Evolutionary conservation across 2,888 invertebrate species (phyloP).

Genomic region (Thymelicus lineola): DNA sequence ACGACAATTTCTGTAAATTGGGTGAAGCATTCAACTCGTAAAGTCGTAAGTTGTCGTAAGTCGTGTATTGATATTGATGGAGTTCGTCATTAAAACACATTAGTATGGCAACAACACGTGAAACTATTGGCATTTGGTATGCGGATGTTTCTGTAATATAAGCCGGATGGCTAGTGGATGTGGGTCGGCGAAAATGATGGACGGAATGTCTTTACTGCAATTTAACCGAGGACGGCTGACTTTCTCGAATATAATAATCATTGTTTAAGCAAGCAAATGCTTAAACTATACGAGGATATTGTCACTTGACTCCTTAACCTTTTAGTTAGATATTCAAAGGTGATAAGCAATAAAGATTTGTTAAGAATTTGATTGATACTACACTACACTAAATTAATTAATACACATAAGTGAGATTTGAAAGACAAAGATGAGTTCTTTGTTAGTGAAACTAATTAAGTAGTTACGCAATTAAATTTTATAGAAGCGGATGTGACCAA

Average conservation of each 20-base stretch:
- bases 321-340: too few species aligned
- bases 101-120: slow-evolving; percentile 25
- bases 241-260: slow-evolving; percentile 27
- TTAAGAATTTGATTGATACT: too few species aligned
- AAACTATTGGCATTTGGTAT: slow-evolving; percentile 42
- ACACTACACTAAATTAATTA: too few species aligned
- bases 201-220: slow-evolving; percentile 51
- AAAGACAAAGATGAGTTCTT: too few species aligned
- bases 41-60: slow-evolving; percentile 2
- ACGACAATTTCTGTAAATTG: neutral
- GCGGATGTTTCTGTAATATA: slow-evolving; percentile 52
- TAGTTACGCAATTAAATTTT: too few species aligned
- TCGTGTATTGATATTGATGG: neutral
- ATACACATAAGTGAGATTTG: too few species aligned
- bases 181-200: slow-evolving; percentile 46
- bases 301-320: too few species aligned
- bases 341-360: too few species aligned
- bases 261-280: neutral
- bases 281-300: too few species aligned
- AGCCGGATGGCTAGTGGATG: slow-evolving; percentile 48
- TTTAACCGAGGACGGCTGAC: slow-evolving; percentile 45
- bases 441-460: too few species aligned
- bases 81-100: slow-evolving; percentile 1
- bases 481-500: too few species aligned
- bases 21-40: neutral